phyloP scores from a whole-genome alignment of 2,113 vertebrate species.

The Psilopsiagon aymara region DNA sequence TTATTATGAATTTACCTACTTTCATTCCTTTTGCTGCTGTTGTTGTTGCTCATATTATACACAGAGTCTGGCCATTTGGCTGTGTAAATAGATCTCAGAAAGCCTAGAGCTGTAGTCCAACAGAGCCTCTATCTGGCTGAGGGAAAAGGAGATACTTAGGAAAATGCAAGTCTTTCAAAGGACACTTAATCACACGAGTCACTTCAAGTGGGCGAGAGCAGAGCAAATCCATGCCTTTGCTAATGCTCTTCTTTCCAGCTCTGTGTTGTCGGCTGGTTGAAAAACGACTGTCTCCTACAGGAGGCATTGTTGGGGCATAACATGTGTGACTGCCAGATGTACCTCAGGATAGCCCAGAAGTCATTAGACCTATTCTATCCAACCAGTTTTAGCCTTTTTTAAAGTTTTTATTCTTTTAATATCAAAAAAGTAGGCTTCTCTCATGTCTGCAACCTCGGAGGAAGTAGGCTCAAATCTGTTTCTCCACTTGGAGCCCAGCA shows the following conservation, averaged over 20 bases:
- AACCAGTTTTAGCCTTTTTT: constrained; percentile 51
- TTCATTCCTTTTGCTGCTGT: constrained; percentile 8
- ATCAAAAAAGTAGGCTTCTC: constrained; percentile 54
- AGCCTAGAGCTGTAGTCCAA: not conserved
- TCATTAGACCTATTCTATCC: constrained; percentile 67
- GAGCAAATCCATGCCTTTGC: constrained; percentile 21
- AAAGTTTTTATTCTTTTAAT: constrained; percentile 38
- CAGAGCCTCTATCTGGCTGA: constrained; percentile 21
- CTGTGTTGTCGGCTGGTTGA: not conserved
- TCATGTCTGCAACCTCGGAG: constrained; percentile 44
- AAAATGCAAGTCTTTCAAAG: constrained; percentile 58
- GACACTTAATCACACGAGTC: constrained; percentile 54
- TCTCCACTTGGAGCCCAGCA: not conserved
- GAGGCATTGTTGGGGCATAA: not conserved
- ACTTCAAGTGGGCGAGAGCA: constrained; percentile 15
- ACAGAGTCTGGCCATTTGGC: not conserved
- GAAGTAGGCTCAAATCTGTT: constrained; percentile 41
- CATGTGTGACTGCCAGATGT: constrained; percentile 28
- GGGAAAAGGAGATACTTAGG: constrained; percentile 5
- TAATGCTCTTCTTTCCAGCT: constrained; percentile 13
- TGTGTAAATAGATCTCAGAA: not conserved
- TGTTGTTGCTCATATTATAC: not conserved
- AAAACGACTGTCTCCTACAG: not conserved
- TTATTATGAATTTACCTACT: not conserved
- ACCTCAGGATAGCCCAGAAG: constrained; percentile 34